phyloP scores from a whole-genome alignment of 2,888 invertebrate genomes.

The Acleris laterana region DNA sequence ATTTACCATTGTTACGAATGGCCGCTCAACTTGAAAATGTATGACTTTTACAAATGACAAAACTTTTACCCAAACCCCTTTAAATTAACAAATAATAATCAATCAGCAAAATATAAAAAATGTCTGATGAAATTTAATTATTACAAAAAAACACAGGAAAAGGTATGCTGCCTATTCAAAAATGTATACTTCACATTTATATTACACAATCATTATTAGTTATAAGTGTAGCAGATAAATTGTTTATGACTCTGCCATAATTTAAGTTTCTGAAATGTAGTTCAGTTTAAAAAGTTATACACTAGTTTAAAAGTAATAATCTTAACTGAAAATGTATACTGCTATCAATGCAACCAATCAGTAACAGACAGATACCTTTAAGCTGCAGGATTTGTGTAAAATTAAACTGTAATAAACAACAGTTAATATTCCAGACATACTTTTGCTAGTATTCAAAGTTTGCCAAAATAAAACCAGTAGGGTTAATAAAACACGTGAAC shows the following conservation, averaged over 20 bases:
- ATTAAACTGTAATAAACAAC: slow-evolving; percentile 4
- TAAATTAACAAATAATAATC: neutral
- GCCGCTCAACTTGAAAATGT: too few species aligned
- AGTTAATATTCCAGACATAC: slow-evolving; percentile 6
- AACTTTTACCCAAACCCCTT: too few species aligned
- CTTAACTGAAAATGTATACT: neutral
- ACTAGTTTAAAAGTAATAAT: neutral
- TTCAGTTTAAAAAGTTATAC: neutral
- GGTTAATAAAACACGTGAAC: slow-evolving; percentile 35
- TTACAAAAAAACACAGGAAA: neutral
- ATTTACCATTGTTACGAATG: too few species aligned
- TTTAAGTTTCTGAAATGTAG: neutral
- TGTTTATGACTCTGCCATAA: neutral
- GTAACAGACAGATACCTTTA: slow-evolving; percentile 8
- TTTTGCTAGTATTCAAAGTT: slow-evolving; percentile 23
- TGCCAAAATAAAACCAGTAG: slow-evolving; percentile 19
- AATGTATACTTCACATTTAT: neutral
- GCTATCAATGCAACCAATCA: slow-evolving; percentile 2
- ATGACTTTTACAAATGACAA: too few species aligned
- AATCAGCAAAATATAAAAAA: neutral
- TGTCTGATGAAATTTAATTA: neutral
- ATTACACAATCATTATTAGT: neutral
- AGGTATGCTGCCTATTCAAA: neutral
- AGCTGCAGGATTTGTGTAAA: neutral
- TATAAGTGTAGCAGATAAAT: neutral